Evolutionary conservation across 2,888 invertebrate species (phyloP).

Genomic region (Chirona hameri): DNA sequence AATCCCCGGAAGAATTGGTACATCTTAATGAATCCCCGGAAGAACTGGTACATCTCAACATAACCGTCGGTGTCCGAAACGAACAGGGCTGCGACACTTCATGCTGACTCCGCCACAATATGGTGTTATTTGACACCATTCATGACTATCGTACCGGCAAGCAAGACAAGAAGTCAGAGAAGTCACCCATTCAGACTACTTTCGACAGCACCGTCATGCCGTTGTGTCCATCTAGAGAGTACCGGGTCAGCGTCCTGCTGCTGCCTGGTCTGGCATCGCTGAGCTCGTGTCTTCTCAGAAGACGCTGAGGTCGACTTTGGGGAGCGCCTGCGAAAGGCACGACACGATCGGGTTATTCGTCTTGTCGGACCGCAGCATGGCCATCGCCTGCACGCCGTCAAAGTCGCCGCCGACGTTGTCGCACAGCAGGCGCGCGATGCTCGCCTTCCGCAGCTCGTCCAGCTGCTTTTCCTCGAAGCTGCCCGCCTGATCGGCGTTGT

Average conservation of each 20-base stretch:
- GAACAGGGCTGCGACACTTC: too few species aligned
- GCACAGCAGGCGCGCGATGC: not conserved
- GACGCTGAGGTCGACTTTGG: not conserved
- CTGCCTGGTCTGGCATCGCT: too few species aligned
- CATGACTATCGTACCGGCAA: not conserved
- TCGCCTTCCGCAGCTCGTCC: not conserved
- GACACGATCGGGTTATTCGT: not conserved
- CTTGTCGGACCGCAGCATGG: conserved; percentile 53
- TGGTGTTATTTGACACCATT: not conserved
- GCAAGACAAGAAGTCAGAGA: too few species aligned
- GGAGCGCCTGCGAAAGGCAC: not conserved
- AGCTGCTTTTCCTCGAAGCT: not conserved
- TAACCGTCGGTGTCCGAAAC: too few species aligned
- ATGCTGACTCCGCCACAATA: too few species aligned
- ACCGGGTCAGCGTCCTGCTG: too few species aligned
- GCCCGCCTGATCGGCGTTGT: not conserved
- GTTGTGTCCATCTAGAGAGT: too few species aligned
- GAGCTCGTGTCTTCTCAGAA: not conserved
- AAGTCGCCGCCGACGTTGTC: conserved; percentile 9
- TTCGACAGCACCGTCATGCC: not conserved
- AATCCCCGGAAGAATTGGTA: too few species aligned
- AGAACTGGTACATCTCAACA: too few species aligned
- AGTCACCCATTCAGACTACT: too few species aligned
- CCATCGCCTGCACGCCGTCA: conserved; percentile 72
- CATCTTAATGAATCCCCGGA: too few species aligned